Percentiles rank a stretch among this genome's conserved stretches.
Evolutionary conservation across 2,113 vertebrate species (phyloP).

Genomic region (Zosterops japonicus): DNA sequence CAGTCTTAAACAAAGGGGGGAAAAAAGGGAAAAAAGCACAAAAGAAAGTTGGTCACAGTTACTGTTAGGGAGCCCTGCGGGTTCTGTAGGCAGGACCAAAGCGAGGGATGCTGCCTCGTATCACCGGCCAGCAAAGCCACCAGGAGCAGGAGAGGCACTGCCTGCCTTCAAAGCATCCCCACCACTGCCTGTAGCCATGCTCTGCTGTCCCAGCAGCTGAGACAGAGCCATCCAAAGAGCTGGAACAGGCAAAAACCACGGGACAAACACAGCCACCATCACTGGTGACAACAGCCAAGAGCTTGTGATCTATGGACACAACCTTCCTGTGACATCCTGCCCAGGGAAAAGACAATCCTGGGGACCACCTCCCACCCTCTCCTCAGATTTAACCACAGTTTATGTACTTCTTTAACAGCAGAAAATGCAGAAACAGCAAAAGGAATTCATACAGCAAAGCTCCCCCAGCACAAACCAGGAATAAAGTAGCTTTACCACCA

Average conservation of each 20-base stretch:
- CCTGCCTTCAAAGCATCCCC: not conserved
- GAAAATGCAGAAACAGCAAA: not conserved
- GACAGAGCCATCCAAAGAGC: not conserved
- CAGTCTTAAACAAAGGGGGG: slow-evolving; percentile 56
- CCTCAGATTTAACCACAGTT: not conserved
- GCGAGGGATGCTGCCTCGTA: slow-evolving; percentile 51
- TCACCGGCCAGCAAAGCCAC: slow-evolving; percentile 55
- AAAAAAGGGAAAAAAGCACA: slow-evolving; percentile 45
- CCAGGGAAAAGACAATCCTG: not conserved
- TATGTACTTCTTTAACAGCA: rapidly evolving
- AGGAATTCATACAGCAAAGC: not conserved
- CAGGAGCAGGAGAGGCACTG: slow-evolving; percentile 37
- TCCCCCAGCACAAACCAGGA: not conserved
- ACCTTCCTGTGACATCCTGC: not conserved
- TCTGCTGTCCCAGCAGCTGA: not conserved
- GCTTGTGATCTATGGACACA: rapidly evolving
- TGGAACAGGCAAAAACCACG: not conserved
- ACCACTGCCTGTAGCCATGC: not conserved
- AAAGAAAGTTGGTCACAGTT: slow-evolving; percentile 62
- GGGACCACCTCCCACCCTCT: not conserved
- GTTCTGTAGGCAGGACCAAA: slow-evolving; percentile 52
- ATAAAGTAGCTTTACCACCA: not conserved
- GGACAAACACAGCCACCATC: not conserved
- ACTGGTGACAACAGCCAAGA: rapidly evolving
- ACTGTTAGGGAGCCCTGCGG: slow-evolving; percentile 45